Conservation (phyloP, 92 coral and sea anemone species). For the Bergia sp. region DNA sequence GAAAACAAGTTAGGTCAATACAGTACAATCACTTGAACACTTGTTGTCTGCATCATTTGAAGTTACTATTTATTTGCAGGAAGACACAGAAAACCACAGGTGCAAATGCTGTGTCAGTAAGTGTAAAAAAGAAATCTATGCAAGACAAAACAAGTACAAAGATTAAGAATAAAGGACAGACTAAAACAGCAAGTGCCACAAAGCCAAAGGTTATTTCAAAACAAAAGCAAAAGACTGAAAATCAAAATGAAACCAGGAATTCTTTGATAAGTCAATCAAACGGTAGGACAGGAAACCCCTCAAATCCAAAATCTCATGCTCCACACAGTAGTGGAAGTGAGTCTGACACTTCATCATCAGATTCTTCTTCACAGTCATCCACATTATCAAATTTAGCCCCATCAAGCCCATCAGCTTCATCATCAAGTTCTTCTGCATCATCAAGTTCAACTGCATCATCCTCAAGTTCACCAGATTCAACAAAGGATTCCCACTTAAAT, state of each 20-base stretch:
- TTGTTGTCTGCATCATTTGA: no score
- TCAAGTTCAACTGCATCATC: neutral
- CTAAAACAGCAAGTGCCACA: neutral
- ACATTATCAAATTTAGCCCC: no score
- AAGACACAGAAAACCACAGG: neutral
- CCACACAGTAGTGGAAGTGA: neutral
- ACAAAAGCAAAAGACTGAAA: neutral
- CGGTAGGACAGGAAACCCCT: neutral
- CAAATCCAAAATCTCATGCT: neutral
- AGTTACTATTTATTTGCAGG: neutral
- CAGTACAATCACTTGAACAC: no score
- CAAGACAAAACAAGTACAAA: neutral
- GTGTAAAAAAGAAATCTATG: neutral
- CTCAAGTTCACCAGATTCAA: neutral
- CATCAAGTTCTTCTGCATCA: neutral
- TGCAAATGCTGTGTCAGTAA: neutral
- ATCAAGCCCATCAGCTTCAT: no score
- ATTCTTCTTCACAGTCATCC: neutral
- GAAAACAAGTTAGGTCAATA: no score
- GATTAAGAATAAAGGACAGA: neutral
- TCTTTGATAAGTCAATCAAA: neutral
- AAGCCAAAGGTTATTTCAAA: neutral
- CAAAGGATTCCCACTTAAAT: no score
- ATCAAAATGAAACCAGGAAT: neutral
- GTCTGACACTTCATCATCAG: neutral